Evolutionary conservation across 2,113 vertebrate species (phyloP).

Genomic region (Amia ocellicauda): DNA sequence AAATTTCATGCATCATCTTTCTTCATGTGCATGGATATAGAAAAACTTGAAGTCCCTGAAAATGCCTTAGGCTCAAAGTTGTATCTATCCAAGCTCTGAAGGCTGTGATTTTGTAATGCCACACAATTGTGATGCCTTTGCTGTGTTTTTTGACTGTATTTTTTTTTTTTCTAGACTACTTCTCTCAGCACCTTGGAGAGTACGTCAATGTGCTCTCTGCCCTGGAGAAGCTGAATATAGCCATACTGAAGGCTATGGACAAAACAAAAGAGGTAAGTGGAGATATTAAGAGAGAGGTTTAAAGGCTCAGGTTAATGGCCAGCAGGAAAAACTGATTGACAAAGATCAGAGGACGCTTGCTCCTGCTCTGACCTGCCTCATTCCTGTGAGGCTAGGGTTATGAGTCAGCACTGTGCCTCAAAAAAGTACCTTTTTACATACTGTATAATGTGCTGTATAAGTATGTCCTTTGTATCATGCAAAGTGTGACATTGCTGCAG

Average conservation of each 20-base stretch:
- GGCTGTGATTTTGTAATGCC: neutral
- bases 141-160: too few species aligned
- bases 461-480: too few species aligned
- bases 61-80: neutral
- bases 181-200: conserved; percentile 86
- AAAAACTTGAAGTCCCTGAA: neutral
- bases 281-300: too few species aligned
- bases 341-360: too few species aligned
- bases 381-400: too few species aligned
- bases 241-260: conserved; percentile 91
- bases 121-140: rapidly evolving
- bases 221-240: conserved; percentile 83
- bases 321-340: too few species aligned
- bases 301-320: too few species aligned
- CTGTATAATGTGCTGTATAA: too few species aligned
- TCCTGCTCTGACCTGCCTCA: too few species aligned
- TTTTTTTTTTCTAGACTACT: conserved; percentile 75
- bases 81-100: neutral
- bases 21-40: neutral
- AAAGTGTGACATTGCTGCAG: too few species aligned
- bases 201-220: conserved; percentile 86
- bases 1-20: neutral
- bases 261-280: conserved; percentile 87
- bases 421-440: too few species aligned
- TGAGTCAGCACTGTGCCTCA: too few species aligned